Evolutionary conservation across 2,113 vertebrate species (phyloP), one percentile per base, ranked within the genome.

Genomic region (Lonchura striata): DNA sequence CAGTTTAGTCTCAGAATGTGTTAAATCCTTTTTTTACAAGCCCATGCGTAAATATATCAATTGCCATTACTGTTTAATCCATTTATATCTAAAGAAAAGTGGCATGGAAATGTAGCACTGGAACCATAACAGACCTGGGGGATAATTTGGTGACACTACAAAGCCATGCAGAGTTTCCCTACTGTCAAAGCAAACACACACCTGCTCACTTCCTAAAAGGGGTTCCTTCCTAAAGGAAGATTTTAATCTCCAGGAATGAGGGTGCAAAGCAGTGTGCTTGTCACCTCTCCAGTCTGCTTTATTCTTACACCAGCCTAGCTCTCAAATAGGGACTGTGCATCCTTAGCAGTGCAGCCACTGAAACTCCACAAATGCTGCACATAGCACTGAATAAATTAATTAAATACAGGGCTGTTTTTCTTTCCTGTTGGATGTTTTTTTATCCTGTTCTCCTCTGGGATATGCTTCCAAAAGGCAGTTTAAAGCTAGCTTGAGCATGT

Each of bases 11-110:
- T 53, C 47, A 49, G 41, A 54, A 54, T 2, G 19, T 31, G 84
- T 42, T 84, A 83, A 70, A 53, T 71, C 46, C 14, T 70, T 33
- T 49, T 64, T 64, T 41, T 31, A 2, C 68, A 44, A 53, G 57
- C 3, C 53, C 74, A 33, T 63, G 23, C 47, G n/a, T 82, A 82
- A 95, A 75, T 66, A 59, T n/a, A 46, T 66, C 76, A 75, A 65
- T 89, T 91, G 71, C 63, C 65, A 41, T 77, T 71, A 85, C 5
- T 52, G 46, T 16, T 97, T 88, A 85, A 93, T 95, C 81, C 75
- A 66, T 91, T 94, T 52, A 13, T 39, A 82, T 20, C 82, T 86
- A 70, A 84, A 83, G 35, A 27, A 53, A 92, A 86, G 31, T 22
- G 37, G 44, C n/a, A 74, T 50, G 54, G 84, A 79, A 90, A 74